A percentile compares a stretch with the other conserved stretches of the same genome.
These are phyloP conservation scores for Dromaius novaehollandiae DNA, from an alignment of 2,113 vertebrate species.

Conservation along the genomic window DNA sequence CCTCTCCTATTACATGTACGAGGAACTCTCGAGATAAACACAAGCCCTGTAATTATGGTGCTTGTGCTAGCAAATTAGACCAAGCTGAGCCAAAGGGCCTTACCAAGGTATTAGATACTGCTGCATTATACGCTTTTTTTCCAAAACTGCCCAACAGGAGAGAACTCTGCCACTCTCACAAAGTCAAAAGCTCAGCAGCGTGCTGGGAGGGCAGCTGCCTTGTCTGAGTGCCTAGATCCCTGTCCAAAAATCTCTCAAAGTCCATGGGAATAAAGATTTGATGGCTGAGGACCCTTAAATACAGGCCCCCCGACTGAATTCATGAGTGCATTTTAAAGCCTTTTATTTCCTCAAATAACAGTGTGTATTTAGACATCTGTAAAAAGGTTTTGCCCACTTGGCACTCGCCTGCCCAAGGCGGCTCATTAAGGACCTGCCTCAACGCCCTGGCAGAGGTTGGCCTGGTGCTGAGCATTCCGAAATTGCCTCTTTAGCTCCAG, in stretches of 20 bases:
- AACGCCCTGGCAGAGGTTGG: not conserved
- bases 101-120: not conserved
- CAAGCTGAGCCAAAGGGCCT: not conserved
- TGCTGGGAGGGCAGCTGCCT: not conserved
- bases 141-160: not conserved
- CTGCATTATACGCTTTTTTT: not conserved
- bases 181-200: not conserved
- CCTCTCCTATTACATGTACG: not conserved
- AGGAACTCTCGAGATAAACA: conserved; percentile 14
- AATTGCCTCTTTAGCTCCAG: conserved; percentile 41
- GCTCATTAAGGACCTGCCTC: conserved; percentile 6
- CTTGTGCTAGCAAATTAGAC: not conserved
- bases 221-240: not conserved
- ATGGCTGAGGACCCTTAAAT: not conserved
- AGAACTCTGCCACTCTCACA: not conserved
- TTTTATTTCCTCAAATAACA: conserved; percentile 26
- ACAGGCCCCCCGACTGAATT: not conserved
- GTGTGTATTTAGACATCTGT: conserved; percentile 28
- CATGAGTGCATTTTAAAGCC: not conserved
- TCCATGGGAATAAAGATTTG: not conserved
- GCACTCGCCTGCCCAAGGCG: not conserved
- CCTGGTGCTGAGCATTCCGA: conserved; percentile 13
- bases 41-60: conserved; percentile 16
- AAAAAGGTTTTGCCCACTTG: conserved; percentile 29
- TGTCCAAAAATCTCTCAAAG: not conserved